Evolutionary conservation across 2,113 vertebrate genomes (phyloP).

Genomic region (Pseudolaguvia tuberculata): DNA sequence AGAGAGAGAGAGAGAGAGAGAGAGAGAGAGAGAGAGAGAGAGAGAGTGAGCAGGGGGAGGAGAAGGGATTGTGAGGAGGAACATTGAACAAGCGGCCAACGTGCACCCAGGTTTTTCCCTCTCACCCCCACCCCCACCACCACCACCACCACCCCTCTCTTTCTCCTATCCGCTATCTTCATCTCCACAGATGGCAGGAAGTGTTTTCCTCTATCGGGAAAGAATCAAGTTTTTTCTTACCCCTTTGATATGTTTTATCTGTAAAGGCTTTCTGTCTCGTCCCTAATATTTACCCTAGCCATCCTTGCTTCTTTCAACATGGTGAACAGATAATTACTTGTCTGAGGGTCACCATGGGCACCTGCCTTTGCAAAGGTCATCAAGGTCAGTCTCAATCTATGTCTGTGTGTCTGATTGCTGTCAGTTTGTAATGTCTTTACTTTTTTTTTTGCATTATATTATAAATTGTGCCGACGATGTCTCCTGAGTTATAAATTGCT

Average conservation of each 20-base stretch:
- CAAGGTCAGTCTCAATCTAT: slow-evolving; percentile 70
- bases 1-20: slow-evolving; percentile 23
- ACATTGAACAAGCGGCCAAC: slow-evolving; percentile 56
- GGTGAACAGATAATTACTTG: slow-evolving; percentile 70
- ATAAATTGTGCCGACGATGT: background rate
- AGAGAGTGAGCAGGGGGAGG: slow-evolving; percentile 43
- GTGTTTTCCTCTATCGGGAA: slow-evolving; percentile 31
- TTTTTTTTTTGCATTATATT: background rate
- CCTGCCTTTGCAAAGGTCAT: slow-evolving; percentile 75
- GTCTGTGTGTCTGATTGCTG: slow-evolving; percentile 38
- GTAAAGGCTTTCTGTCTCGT: slow-evolving; percentile 20
- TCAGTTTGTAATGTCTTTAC: background rate
- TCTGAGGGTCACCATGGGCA: slow-evolving; percentile 66
- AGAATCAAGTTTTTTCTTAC: slow-evolving; percentile 31
- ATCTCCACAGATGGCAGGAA: slow-evolving; percentile 42
- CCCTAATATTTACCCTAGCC: slow-evolving; percentile 19
- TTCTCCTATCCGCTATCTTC: slow-evolving; percentile 19
- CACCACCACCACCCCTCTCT: slow-evolving; percentile 18
- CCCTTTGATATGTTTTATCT: slow-evolving; percentile 5
- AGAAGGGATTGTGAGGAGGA: slow-evolving; percentile 50
- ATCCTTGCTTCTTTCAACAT: slow-evolving; percentile 53
- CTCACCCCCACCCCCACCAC: slow-evolving; percentile 33
- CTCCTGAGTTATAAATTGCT: background rate
- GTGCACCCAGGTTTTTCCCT: slow-evolving; percentile 53
- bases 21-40: slow-evolving; percentile 31